These are phyloP conservation scores for Eufriesea mexicana DNA, from an alignment of 1,140 invertebrate genomes.

Conservation along the genomic window DNA sequence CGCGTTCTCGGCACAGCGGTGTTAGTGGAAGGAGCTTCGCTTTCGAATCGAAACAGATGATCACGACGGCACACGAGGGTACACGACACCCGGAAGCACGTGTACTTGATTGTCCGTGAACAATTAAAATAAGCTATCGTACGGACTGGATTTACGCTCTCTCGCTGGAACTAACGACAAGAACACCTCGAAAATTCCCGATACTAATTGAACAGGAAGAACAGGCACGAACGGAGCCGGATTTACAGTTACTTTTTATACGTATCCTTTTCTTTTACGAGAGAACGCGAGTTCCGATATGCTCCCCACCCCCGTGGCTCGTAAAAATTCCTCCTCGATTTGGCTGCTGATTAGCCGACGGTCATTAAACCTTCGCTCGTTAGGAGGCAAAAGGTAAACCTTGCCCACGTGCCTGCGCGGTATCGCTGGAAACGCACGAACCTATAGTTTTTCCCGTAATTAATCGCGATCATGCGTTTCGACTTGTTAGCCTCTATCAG, in stretches of 20 bases:
- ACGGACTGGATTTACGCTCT: conserved; percentile 25
- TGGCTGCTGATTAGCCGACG: neutral
- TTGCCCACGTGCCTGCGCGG: neutral
- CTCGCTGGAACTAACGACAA: conserved; percentile 57
- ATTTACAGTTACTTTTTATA: conserved; percentile 64
- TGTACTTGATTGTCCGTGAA: conserved; percentile 53
- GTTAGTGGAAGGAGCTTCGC: neutral
- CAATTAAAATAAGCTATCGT: conserved; percentile 46
- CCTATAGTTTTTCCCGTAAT: neutral
- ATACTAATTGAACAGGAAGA: conserved; percentile 57
- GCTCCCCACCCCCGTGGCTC: neutral
- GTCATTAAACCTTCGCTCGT: neutral
- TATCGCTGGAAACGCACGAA: too few species aligned
- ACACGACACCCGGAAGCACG: conserved; percentile 39
- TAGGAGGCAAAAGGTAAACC: neutral
- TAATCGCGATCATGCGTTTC: neutral
- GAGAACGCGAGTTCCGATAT: neutral
- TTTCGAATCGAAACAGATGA: conserved; percentile 33
- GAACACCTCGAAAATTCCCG: conserved; percentile 47
- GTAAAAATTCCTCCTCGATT: conserved; percentile 28
- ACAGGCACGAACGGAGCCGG: neutral
- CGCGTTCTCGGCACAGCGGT: neutral
- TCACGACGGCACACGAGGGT: neutral
- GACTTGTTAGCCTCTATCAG: neutral
- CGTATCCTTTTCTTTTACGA: neutral